Evolutionary conservation across 2,888 invertebrate genomes (phyloP).

Genomic region (Phania funesta): DNA sequence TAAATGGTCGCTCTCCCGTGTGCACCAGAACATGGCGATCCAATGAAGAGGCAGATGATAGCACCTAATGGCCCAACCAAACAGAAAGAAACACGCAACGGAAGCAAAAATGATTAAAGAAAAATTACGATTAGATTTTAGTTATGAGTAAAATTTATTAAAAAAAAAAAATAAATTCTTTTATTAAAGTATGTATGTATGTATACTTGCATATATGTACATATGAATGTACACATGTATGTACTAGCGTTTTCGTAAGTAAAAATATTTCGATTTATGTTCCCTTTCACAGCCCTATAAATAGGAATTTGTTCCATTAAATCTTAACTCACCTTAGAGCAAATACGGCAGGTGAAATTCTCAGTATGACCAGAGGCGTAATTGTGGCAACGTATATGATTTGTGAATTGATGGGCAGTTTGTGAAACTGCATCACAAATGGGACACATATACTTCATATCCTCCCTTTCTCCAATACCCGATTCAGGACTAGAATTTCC

Average conservation of each 20-base stretch:
- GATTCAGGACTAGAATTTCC: conserved; percentile 78
- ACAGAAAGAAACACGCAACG: conserved; percentile 9
- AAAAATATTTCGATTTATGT: neutral
- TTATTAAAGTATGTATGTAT: neutral
- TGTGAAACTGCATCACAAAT: conserved; percentile 84
- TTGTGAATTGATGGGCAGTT: conserved; percentile 85
- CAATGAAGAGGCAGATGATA: conserved; percentile 89
- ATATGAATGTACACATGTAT: neutral
- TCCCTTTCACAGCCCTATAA: neutral
- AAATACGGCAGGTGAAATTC: conserved; percentile 80
- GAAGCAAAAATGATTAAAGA: neutral
- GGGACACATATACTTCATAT: conserved; percentile 83
- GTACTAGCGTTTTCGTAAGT: neutral
- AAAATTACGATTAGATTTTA: conserved; percentile 12
- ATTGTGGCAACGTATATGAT: conserved; percentile 86
- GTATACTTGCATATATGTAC: neutral
- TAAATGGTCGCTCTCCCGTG: conserved; percentile 90
- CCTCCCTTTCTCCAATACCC: conserved; percentile 78
- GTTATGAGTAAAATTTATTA: neutral
- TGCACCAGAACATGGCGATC: conserved; percentile 91
- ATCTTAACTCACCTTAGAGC: conserved; percentile 78
- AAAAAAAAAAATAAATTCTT: too few relatives aligned
- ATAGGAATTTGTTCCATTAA: neutral
- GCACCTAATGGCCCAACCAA: conserved; percentile 80
- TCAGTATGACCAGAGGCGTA: conserved; percentile 81